Evolutionary conservation across 37 sponge, comb jelly and placozoan species (phyloP).

Genomic region (Ianthella basta): DNA sequence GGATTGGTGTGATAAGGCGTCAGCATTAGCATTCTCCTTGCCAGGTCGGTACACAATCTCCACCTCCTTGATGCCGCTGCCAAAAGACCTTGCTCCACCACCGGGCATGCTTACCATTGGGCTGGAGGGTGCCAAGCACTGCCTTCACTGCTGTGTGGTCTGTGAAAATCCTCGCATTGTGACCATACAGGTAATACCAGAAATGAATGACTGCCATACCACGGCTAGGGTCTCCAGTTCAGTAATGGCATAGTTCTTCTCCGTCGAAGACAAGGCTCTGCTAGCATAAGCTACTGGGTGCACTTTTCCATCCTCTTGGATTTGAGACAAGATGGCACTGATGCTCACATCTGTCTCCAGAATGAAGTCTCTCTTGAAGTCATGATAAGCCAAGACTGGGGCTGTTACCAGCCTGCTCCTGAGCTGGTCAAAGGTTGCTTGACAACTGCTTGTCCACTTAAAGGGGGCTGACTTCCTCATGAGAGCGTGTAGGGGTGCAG

Average conservation of each 20-base stretch:
- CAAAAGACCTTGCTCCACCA: slow-evolving; percentile 48
- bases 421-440: not conserved
- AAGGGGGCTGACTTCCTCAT: not conserved
- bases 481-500: not conserved
- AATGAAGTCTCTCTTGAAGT: slow-evolving; percentile 19
- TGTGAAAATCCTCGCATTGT: no score
- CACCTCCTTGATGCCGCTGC: slow-evolving; percentile 18
- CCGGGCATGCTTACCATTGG: slow-evolving; percentile 37
- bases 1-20: slow-evolving; percentile 19
- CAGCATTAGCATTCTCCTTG: slow-evolving; percentile 15
- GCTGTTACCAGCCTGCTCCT: not conserved
- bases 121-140: no score
- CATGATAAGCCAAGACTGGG: slow-evolving; percentile 31
- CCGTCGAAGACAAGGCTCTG: slow-evolving; percentile 22
- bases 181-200: slow-evolving; percentile 12
- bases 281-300: slow-evolving; percentile 34
- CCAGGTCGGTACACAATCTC: slow-evolving; percentile 18
- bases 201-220: slow-evolving; percentile 42
- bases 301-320: slow-evolving; percentile 11
- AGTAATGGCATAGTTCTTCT: slow-evolving; percentile 42
- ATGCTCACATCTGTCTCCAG: slow-evolving; percentile 42
- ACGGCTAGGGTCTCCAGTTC: slow-evolving; percentile 40
- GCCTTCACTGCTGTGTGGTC: no score
- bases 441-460: slow-evolving; percentile 5
- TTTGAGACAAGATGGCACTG: slow-evolving; percentile 31